These are phyloP conservation scores for Actinernus sp. DNA, from an alignment of 92 coral and sea anemone genomes.

Conservation along the genomic window DNA sequence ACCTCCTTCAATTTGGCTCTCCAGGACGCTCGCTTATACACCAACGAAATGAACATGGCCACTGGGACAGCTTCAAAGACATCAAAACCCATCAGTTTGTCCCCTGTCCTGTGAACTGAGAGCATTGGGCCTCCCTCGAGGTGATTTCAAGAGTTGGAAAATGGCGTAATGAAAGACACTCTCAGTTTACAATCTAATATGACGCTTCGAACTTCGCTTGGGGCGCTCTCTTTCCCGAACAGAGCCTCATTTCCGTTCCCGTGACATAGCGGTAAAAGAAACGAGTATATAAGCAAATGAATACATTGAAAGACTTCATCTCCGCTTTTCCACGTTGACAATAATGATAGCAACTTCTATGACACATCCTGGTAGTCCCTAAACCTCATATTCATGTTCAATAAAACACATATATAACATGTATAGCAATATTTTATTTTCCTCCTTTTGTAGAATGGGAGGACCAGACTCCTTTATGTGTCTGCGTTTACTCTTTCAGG, in stretches of 20 bases:
- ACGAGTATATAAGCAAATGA: too few species aligned
- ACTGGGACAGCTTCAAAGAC: constrained; percentile 3
- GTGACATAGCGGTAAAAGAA: neutral
- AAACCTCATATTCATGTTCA: too few species aligned
- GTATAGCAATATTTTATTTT: too few species aligned
- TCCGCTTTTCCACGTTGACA: too few species aligned
- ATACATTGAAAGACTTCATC: too few species aligned
- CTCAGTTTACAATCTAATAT: constrained; percentile 3
- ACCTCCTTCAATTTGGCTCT: constrained; percentile 11
- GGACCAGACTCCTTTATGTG: too few species aligned
- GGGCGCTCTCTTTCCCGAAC: constrained; percentile 6
- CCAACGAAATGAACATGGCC: constrained; percentile 28
- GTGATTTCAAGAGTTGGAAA: constrained; percentile 2
- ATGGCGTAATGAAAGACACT: constrained; percentile 23
- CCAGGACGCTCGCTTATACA: constrained; percentile 1
- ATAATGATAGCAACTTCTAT: too few species aligned
- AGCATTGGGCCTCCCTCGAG: neutral
- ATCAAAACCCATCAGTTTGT: neutral
- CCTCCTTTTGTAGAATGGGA: too few species aligned
- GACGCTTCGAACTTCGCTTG: constrained; percentile 37
- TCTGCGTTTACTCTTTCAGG: too few species aligned
- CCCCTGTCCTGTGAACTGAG: neutral
- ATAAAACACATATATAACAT: too few species aligned
- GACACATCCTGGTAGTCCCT: too few species aligned
- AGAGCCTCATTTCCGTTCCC: neutral